phyloP scores from a whole-genome alignment of 2,113 vertebrate species.

The Hystrix brachyura region DNA sequence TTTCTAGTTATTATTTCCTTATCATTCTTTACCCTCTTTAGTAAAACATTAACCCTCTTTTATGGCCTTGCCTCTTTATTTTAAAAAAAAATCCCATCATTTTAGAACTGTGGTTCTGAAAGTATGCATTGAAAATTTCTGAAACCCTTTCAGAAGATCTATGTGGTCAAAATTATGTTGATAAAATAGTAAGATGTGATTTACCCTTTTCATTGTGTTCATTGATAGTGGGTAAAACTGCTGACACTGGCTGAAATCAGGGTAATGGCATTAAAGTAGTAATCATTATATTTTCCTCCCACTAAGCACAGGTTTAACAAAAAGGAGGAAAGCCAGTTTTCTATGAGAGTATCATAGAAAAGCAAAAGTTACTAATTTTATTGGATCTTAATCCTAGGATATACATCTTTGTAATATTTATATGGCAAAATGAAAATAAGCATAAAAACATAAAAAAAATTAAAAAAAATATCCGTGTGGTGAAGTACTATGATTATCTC shows the following conservation, averaged over 20 bases:
- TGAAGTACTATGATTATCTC: not conserved
- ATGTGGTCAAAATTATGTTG: not conserved
- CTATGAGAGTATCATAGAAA: not conserved
- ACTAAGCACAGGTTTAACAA: not conserved
- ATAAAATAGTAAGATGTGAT: not conserved
- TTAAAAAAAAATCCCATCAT: not conserved
- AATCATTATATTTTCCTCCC: not conserved
- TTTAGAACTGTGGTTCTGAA: not conserved
- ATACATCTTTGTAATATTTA: not conserved
- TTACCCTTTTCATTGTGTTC: not conserved
- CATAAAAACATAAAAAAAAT: not conserved
- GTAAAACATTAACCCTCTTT: not conserved
- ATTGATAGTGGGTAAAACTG: not conserved
- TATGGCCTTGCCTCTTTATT: not conserved
- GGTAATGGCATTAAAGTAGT: not conserved
- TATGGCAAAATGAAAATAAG: not conserved
- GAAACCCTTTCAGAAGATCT: not conserved
- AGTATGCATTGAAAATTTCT: not conserved
- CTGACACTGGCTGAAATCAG: not conserved
- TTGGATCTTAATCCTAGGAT: not conserved
- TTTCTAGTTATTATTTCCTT: not conserved
- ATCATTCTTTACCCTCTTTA: not conserved
- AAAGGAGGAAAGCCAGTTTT: not conserved
- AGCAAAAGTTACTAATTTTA: slow-evolving; percentile 5
- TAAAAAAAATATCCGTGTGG: not conserved